Evolutionary conservation across 1,140 invertebrate genomes (phyloP), one percentile per base, ranked within the genome.

Genomic region (Drosophila yakuba): DNA sequence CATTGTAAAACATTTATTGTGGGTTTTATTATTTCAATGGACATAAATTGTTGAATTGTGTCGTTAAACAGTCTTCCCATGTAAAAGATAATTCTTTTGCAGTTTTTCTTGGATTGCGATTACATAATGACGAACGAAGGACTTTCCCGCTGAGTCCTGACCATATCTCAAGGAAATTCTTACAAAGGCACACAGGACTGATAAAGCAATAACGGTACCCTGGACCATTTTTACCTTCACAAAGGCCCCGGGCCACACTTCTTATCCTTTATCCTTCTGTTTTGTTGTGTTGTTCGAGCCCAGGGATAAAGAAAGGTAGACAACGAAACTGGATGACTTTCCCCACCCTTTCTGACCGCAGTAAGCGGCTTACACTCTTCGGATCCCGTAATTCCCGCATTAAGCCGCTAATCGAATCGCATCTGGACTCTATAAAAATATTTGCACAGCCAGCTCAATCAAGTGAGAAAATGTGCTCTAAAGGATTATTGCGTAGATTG

Each of bases 381-480:
- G 66, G 38, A 41, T n/a, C 41, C 38, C 67, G 14, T 71, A 72
- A 71, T 71, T 71, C 52, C 68, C 20, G 52, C 11, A 39, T 41
- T 54, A 74, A 74, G 35, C 17, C 67, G 56, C 56, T 76, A 76
- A 76, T 71, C 38, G 48, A 68, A 57, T 58, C 32, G 23, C 17
- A 71, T 71, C 35, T 28, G 39, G 47, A 39, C 25, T 23, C 11
- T 58, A 58, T 71, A 48, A 58, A 64, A 56, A 81, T 59, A 60
- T 66, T 61, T 47, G 47, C 52, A 38, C 50, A 57, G 20, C 41
- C n/a, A 0, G 50, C 35, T 17, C 45, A 83, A 62, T 78, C 78
- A 81, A 73, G 66, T 73, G 79, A 44, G 77, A 81, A 64, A 36
- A 32, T 41, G 56, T 67, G 45, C 20, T 11, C 14, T 8, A 56